Evolutionary conservation across 1,140 invertebrate genomes (phyloP).

Genomic region (Drosophila willistoni): DNA sequence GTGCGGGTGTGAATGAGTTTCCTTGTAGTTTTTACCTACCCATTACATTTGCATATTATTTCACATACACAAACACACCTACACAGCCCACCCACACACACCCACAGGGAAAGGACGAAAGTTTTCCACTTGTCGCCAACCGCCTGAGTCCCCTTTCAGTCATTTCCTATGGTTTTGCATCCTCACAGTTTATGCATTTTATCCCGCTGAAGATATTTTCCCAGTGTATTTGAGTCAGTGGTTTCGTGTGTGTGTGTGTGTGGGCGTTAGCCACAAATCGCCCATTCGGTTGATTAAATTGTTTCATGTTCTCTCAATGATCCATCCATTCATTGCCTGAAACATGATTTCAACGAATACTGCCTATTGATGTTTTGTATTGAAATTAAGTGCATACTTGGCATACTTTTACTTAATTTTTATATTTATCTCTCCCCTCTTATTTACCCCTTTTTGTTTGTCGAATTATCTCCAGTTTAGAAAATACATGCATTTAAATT

Average conservation of each 20-base stretch:
- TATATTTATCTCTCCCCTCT: not conserved
- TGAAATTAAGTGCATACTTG: conserved; percentile 60
- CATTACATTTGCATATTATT: conserved; percentile 46
- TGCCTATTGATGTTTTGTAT: conserved; percentile 59
- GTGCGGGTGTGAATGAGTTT: conserved; percentile 51
- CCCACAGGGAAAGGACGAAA: conserved; percentile 43
- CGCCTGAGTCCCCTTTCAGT: conserved; percentile 25
- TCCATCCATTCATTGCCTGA: conserved; percentile 2
- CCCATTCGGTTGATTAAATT: conserved; percentile 71
- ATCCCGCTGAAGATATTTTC: conserved; percentile 44
- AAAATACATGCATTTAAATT: too few relatives aligned
- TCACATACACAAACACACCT: conserved; percentile 3
- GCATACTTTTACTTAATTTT: conserved; percentile 14
- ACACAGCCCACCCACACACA: conserved; percentile 9
- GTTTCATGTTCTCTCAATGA: conserved; percentile 45
- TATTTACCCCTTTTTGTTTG: too few relatives aligned
- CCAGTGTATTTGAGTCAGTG: conserved; percentile 26
- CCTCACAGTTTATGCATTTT: conserved; percentile 66
- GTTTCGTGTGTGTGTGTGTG: conserved; percentile 11
- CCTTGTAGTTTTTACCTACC: conserved; percentile 36
- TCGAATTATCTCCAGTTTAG: too few relatives aligned
- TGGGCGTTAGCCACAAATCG: conserved; percentile 65
- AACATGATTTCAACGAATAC: conserved; percentile 38
- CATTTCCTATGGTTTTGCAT: conserved; percentile 62
- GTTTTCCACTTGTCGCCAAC: conserved; percentile 56